phyloP scores from a whole-genome alignment of 2,888 invertebrate genomes.

The Phlogophora meticulosa region DNA sequence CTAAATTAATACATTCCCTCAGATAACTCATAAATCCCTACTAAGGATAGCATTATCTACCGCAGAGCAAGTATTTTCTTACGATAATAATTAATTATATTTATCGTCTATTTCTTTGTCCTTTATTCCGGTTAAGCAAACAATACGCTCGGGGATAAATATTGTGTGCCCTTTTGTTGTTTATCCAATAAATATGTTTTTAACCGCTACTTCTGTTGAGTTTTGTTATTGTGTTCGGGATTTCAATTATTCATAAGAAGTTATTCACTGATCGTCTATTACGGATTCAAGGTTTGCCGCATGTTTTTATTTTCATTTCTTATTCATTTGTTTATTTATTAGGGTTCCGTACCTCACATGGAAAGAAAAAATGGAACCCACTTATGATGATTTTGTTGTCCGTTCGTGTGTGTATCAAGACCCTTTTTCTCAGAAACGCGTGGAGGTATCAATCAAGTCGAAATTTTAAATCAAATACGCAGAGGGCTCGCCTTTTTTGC shows the following conservation, averaged over 20 bases:
- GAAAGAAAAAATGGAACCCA: too few relatives aligned
- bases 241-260: conserved; percentile 55
- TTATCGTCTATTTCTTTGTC: conserved; percentile 52
- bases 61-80: conserved; percentile 49
- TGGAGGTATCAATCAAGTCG: too few relatives aligned
- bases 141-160: conserved; percentile 45
- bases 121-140: conserved; percentile 41
- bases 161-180: conserved; percentile 43
- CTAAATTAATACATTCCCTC: conserved; percentile 50
- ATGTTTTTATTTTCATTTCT: neutral
- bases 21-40: conserved; percentile 44
- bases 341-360: too few relatives aligned
- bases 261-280: conserved; percentile 53
- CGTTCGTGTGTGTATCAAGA: too few relatives aligned
- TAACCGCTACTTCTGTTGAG: conserved; percentile 13
- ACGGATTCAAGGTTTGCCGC: conserved; percentile 32
- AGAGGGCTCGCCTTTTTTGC: too few relatives aligned
- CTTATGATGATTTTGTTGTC: too few relatives aligned
- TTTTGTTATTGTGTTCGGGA: conserved; percentile 40
- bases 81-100: conserved; percentile 48
- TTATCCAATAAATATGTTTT: conserved; percentile 42
- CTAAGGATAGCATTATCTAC: conserved; percentile 35
- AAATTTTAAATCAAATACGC: too few relatives aligned
- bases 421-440: too few relatives aligned
- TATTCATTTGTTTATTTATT: conserved; percentile 14